Base-by-base conservation (phyloP, 2,888 invertebrate species). In the Andrena praecox region DNA sequence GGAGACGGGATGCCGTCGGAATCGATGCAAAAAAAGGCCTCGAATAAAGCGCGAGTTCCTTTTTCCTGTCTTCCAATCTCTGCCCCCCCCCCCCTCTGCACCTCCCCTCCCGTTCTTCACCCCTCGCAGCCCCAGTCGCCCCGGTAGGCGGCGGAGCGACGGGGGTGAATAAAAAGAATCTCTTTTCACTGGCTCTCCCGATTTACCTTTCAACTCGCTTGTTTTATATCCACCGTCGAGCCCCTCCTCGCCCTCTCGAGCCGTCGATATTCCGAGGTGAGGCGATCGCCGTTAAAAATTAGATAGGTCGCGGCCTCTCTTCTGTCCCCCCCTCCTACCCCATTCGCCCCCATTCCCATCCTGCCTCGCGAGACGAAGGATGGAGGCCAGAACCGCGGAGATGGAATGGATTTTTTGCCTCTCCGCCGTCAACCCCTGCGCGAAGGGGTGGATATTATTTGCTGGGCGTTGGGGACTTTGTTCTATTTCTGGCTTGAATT, bases 151-250 rank as follows among this genome's bases (percentile, higher is more conserved):
- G 33, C 29, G 66, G 54, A 63, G 60, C 16, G 48, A 67, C 52
- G 42, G 68, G 70, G 68, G 78, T 68, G 78, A 84, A 88, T 87
- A 87, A 89, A 88, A 89, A 84, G 85, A 89, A 90, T 91, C 89
- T 86, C 90, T 90, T 91, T 91, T 91, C 89, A 87, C 87, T 74
- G 81, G 87, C 87, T 89, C 88, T 88, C 82, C 88, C 91, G 90
- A 92, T 91, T 93, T 92, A 91, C 90, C 90, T 92, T 92, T 91
- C 91, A 90, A 91, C 91, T 91, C 90, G 88, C 88, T 91, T 91
- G 91, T 92, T 92, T 92, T 88, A 91, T 90, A 91, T 88, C 89
- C 82, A 82, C 74, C 71, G 75, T 78, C 85, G 79, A 75, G 54
- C 74, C 75, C 84, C 74, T 74, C 60, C 50, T 74, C 66, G 60